A percentile compares a stretch with the other conserved stretches of the same genome.
These are phyloP conservation scores for Agrilus cyanescens DNA, from an alignment of 2,888 invertebrate species.

Conservation along the genomic window DNA sequence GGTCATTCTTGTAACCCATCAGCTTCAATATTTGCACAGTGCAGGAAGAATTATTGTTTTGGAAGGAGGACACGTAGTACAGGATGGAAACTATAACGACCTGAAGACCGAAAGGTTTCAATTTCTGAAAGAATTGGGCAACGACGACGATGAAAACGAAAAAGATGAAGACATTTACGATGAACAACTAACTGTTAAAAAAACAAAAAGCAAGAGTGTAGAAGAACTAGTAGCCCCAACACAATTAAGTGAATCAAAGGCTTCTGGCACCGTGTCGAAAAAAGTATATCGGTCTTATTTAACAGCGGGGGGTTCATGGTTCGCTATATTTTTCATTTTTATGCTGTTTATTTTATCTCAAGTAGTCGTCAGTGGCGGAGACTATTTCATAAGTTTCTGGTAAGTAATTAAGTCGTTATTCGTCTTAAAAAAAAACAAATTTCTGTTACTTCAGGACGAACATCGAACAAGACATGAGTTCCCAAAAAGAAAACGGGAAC, in stretches of 20 bases:
- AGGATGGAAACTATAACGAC: slow-evolving; percentile 46
- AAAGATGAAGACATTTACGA: slow-evolving; percentile 9
- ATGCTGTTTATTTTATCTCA: slow-evolving; percentile 18
- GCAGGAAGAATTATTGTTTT: slow-evolving; percentile 41
- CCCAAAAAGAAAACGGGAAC: no score
- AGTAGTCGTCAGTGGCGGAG: slow-evolving; percentile 16
- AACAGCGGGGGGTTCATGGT: slow-evolving; percentile 17
- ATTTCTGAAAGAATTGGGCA: slow-evolving; percentile 12
- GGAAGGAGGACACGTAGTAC: slow-evolving; percentile 41
- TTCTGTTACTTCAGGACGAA: slow-evolving; percentile 7
- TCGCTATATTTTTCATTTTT: slow-evolving; percentile 14
- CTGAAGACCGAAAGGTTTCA: slow-evolving; percentile 7
- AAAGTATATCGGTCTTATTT: slow-evolving; percentile 21
- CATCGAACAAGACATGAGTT: slow-evolving; percentile 7
- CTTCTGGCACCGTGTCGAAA: slow-evolving; percentile 19
- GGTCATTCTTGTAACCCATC: slow-evolving; percentile 52
- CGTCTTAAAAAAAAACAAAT: background rate
- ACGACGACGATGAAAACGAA: slow-evolving; percentile 30
- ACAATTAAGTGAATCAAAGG: slow-evolving; percentile 14
- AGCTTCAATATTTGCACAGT: slow-evolving; percentile 44
- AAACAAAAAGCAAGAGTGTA: background rate
- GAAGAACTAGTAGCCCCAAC: background rate
- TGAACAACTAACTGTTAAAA: slow-evolving; percentile 1
- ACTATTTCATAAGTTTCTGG: slow-evolving; percentile 18
- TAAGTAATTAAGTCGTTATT: slow-evolving; percentile 2